A percentile compares a stretch with the other conserved stretches of the same genome.
Evolutionary conservation across 2,888 invertebrate species (phyloP).

Genomic region (Ophion ventricosus): DNA sequence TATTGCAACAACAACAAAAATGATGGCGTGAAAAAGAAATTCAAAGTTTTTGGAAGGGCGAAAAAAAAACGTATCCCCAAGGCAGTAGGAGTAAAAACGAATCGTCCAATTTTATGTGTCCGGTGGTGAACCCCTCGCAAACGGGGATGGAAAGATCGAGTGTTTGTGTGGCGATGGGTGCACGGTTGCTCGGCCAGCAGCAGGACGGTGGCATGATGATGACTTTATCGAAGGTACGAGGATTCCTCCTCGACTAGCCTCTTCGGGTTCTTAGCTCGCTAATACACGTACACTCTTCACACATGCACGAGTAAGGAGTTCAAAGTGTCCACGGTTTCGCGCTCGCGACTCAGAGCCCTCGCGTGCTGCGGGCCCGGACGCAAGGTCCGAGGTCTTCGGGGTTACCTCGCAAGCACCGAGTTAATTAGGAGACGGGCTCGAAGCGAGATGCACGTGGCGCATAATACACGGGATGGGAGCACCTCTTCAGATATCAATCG

Average conservation of each 20-base stretch:
- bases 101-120: conserved; percentile 43
- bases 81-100: conserved; percentile 30
- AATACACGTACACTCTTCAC: conserved; percentile 6
- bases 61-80: not conserved
- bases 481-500: conserved; percentile 80
- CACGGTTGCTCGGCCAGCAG: conserved; percentile 16
- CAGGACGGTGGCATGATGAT: conserved; percentile 77
- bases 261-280: conserved; percentile 44
- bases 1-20: too few relatives aligned
- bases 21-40: not conserved
- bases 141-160: conserved; percentile 18
- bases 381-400: conserved; percentile 75
- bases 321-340: conserved; percentile 60
- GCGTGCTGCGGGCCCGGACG: conserved; percentile 73
- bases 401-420: conserved; percentile 82
- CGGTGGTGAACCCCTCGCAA: not conserved
- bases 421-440: conserved; percentile 82
- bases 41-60: not conserved
- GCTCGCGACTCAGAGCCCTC: conserved; percentile 67
- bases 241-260: conserved; percentile 49
- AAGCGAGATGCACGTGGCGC: conserved; percentile 77
- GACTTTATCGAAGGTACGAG: conserved; percentile 78
- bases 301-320: conserved; percentile 17
- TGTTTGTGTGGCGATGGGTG: not conserved
- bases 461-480: conserved; percentile 69